Conservation (phyloP, 2,113 vertebrate genomes). For the Aldabrachelys gigantea region DNA sequence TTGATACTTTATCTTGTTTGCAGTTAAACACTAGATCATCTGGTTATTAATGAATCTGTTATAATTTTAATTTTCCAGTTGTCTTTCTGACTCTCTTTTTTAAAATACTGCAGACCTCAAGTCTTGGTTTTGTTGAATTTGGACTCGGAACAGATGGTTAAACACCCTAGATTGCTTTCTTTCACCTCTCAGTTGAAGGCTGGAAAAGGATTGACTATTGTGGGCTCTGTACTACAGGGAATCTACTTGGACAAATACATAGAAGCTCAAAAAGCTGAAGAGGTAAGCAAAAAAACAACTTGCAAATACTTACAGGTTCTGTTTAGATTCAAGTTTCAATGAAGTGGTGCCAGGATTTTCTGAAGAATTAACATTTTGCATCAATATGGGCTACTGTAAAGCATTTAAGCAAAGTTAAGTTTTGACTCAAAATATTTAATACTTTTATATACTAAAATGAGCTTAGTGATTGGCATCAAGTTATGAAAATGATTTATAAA, state of each 20-base stretch:
- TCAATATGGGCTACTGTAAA: not conserved
- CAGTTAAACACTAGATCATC: not conserved
- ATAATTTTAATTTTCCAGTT: not conserved
- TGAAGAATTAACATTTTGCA: not conserved
- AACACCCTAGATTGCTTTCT: constrained; percentile 93
- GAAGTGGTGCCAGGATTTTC: not conserved
- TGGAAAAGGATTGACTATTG: constrained; percentile 95
- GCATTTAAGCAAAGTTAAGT: not conserved
- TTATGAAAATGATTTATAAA: not conserved
- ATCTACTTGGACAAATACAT: constrained; percentile 89
- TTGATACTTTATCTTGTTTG: not conserved
- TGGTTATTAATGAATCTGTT: not conserved
- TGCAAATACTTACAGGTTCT: not conserved
- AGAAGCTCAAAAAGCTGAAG: constrained; percentile 89
- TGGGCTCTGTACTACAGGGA: constrained; percentile 92
- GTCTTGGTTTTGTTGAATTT: constrained; percentile 91
- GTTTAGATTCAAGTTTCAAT: not conserved
- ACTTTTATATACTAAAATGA: not conserved
- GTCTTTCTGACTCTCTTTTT: not conserved
- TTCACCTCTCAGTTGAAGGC: constrained; percentile 94
- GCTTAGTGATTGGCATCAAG: not conserved
- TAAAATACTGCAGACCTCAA: constrained; percentile 84
- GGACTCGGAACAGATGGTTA: constrained; percentile 86
- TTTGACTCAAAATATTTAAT: not conserved
- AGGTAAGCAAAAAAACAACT: constrained; percentile 78